These are phyloP conservation scores for Ardeotis arabs DNA, from an alignment of 2,113 vertebrate species.

Conservation along the genomic window DNA sequence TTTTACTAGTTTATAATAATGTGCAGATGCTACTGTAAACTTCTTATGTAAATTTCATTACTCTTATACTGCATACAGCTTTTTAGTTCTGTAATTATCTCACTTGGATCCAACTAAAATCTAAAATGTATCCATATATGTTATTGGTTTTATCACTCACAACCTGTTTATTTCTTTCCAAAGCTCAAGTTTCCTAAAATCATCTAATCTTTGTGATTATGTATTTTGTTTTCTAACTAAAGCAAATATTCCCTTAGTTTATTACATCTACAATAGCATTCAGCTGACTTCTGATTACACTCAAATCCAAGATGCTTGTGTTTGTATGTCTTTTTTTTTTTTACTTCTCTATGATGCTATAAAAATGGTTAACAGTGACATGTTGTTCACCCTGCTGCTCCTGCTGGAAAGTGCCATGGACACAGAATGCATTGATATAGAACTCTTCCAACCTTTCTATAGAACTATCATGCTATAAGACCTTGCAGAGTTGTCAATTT, in stretches of 20 bases:
- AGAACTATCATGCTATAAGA: background rate
- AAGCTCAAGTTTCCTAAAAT: background rate
- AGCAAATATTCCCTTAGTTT: background rate
- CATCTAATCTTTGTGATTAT: background rate
- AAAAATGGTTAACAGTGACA: background rate
- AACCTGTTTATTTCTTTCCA: background rate
- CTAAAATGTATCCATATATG: background rate
- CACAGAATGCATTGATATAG: background rate
- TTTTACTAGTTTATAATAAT: background rate
- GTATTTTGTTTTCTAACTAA: background rate
- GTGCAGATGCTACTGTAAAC: background rate
- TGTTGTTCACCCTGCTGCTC: background rate
- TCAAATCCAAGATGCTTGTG: background rate
- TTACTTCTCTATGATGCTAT: background rate
- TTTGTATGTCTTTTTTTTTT: background rate
- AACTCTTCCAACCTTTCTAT: background rate
- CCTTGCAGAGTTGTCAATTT: rapidly evolving
- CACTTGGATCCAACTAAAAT: background rate
- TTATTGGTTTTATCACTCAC: background rate
- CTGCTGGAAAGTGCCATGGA: background rate
- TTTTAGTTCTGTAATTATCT: background rate
- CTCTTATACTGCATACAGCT: background rate
- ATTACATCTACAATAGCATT: background rate
- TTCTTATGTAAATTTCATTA: background rate
- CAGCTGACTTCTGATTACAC: background rate